Conservation (phyloP, 30 jellyfish, hydroid and myxozoan genomes). For the Aurelia sp. region DNA sequence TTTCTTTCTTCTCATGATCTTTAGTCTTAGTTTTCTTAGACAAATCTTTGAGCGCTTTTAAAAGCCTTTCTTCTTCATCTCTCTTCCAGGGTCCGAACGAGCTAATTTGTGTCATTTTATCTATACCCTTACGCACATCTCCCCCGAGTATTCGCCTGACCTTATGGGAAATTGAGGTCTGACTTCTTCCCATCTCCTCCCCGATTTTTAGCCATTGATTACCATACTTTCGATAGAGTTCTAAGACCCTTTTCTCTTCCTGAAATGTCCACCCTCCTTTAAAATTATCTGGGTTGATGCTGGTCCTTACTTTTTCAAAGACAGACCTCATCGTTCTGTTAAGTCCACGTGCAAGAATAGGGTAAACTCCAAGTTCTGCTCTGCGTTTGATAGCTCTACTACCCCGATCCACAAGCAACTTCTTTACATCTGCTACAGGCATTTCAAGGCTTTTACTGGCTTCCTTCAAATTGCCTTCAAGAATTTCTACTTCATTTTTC, state of each 20-base stretch:
- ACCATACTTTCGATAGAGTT: constrained; percentile 29
- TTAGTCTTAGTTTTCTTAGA: neutral
- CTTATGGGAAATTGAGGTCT: constrained; percentile 20
- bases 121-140: too few species aligned
- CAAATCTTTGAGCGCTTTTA: neutral
- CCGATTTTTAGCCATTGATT: constrained; percentile 48
- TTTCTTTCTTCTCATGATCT: neutral
- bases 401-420: constrained; percentile 18
- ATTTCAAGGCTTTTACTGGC: neutral
- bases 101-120: neutral
- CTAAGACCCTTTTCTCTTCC: constrained; percentile 24
- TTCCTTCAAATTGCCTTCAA: constrained; percentile 17
- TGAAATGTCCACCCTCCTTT: constrained; percentile 44
- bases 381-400: constrained; percentile 2
- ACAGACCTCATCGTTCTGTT: constrained; percentile 34
- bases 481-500: constrained; percentile 21
- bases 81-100: neutral
- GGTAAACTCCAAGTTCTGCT: constrained; percentile 21
- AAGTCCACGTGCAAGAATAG: constrained; percentile 39
- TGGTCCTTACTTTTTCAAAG: constrained; percentile 15
- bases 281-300: constrained; percentile 35
- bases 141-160: neutral
- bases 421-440: constrained; percentile 1
- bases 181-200: constrained; percentile 48
- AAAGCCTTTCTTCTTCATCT: neutral